A percentile compares a stretch with the other conserved stretches of the same genome.
These are phyloP conservation scores for Acrobasis consociella DNA, from an alignment of 2,888 invertebrate genomes.

Conservation along the genomic window DNA sequence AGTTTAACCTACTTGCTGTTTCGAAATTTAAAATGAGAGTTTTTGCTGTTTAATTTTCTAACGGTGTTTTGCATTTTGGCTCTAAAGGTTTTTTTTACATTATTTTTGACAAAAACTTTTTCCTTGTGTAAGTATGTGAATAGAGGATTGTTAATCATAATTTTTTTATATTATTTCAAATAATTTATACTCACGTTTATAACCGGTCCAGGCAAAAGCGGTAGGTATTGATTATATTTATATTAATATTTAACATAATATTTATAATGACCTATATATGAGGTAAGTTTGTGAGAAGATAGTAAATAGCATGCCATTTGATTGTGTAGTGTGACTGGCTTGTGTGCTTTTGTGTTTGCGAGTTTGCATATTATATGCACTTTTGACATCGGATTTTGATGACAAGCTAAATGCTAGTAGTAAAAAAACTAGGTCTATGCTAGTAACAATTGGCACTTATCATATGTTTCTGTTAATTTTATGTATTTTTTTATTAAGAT, in stretches of 20 bases:
- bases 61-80: conserved; percentile 38
- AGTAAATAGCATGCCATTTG: conserved; percentile 1
- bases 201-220: neutral
- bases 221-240: neutral
- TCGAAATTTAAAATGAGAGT: conserved; percentile 25
- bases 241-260: neutral
- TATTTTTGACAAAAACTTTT: neutral
- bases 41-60: conserved; percentile 33
- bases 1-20: conserved; percentile 35
- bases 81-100: conserved; percentile 12
- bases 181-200: neutral
- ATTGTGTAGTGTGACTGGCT: conserved; percentile 23
- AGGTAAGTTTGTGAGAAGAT: neutral
- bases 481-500: neutral
- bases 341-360: conserved; percentile 30
- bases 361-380: conserved; percentile 28
- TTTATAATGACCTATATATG: neutral
- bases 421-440: too few relatives aligned
- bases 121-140: neutral
- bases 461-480: neutral
- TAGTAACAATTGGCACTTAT: neutral
- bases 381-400: conserved; percentile 31
- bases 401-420: conserved; percentile 30
- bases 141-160: neutral
- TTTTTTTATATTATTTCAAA: neutral